A percentile compares a stretch with the other conserved stretches of the same genome.
Evolutionary conservation across 2,797 vertebrate genomes (phyloP).

Genomic region (Scleropages formosus): DNA sequence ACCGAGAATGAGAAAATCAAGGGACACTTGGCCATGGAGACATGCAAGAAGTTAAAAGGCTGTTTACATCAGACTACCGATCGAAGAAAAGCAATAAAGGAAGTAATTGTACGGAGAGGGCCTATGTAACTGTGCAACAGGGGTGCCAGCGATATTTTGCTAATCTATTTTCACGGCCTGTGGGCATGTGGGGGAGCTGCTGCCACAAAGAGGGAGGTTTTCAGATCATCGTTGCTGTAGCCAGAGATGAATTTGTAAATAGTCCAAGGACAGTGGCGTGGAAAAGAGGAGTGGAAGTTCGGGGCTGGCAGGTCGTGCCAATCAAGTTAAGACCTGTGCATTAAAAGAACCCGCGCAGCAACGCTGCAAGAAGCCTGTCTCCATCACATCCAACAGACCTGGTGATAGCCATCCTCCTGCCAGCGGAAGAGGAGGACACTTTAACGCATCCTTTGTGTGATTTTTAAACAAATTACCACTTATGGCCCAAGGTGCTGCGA

Average conservation of each 20-base stretch:
- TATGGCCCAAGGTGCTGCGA: constrained; percentile 6
- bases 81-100: constrained; percentile 18
- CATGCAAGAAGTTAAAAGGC: constrained; percentile 13
- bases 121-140: constrained; percentile 8
- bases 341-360: background rate
- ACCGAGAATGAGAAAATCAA: background rate
- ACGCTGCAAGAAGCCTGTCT: background rate
- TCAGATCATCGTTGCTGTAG: background rate
- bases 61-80: constrained; percentile 22
- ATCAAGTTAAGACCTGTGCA: constrained; percentile 12
- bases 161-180: constrained; percentile 20
- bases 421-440: constrained; percentile 6
- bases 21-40: background rate
- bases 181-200: constrained; percentile 15
- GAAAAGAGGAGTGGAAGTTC: no score
- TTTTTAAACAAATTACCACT: constrained; percentile 20
- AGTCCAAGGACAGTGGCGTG: constrained; percentile 13
- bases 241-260: background rate
- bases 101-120: constrained; percentile 9
- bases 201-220: background rate
- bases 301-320: background rate
- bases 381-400: background rate
- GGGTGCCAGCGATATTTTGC: constrained; percentile 8
- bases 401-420: background rate
- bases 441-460: constrained; percentile 15